Percentiles rank a stretch among this genome's conserved stretches.
Evolutionary conservation across 2,113 vertebrate genomes (phyloP).

Genomic region (Lophochroa leadbeateri): DNA sequence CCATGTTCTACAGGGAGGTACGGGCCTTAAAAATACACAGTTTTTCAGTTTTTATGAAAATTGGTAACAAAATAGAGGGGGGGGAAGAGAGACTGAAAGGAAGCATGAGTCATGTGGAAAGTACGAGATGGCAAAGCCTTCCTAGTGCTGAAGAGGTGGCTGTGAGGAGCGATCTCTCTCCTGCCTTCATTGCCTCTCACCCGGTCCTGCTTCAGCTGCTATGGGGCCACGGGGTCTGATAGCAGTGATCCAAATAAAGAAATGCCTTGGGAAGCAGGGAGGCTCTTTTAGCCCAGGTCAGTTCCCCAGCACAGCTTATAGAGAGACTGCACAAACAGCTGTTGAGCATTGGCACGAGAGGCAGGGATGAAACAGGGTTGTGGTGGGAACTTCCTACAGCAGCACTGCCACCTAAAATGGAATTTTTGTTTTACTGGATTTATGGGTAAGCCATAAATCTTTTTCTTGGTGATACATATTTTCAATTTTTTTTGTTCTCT

Average conservation of each 20-base stretch:
- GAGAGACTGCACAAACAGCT: neutral
- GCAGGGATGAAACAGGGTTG: neutral
- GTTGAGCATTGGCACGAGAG: neutral
- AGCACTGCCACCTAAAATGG: neutral
- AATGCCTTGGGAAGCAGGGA: neutral
- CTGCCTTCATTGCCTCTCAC: neutral
- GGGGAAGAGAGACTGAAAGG: neutral
- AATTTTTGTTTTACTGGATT: neutral
- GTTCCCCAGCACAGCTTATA: neutral
- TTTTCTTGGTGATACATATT: neutral
- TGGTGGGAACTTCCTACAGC: neutral
- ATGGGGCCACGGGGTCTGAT: rapidly evolving
- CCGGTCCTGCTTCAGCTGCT: neutral
- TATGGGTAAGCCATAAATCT: neutral
- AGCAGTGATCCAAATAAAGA: neutral
- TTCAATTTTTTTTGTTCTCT: neutral
- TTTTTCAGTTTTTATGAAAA: neutral
- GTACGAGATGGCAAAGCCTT: neutral
- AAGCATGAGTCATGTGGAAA: neutral
- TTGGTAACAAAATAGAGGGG: neutral
- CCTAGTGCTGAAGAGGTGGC: neutral
- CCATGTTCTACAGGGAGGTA: neutral
- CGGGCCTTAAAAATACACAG: neutral
- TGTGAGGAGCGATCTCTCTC: neutral
- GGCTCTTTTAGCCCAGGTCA: neutral